Conservation (phyloP, 1,140 invertebrate species). For the Drosophila kepulauana region DNA sequence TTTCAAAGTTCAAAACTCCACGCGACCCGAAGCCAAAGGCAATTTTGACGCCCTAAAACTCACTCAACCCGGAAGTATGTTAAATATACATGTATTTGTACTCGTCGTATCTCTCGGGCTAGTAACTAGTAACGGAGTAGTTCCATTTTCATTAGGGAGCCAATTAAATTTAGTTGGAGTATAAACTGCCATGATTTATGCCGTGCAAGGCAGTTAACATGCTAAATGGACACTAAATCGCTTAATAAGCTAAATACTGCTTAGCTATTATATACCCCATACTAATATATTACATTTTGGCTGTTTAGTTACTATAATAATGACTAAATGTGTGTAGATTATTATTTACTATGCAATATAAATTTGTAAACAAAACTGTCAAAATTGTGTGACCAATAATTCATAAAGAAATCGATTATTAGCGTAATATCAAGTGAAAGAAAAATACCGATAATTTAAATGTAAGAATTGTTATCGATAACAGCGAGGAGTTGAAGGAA, state of each 20-base stretch:
- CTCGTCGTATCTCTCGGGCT: neutral
- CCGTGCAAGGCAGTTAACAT: neutral
- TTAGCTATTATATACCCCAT: neutral
- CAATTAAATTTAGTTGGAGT: constrained; percentile 4
- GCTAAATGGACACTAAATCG: constrained; percentile 2
- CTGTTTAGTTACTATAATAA: too few species aligned
- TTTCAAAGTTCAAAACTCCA: constrained; percentile 39
- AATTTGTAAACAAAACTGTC: too few species aligned
- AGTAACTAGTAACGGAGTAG: neutral
- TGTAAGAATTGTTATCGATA: too few species aligned
- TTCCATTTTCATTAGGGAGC: constrained; percentile 19
- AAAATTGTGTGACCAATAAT: too few species aligned
- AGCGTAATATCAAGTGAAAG: too few species aligned
- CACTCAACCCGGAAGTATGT: constrained; percentile 49
- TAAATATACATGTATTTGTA: neutral
- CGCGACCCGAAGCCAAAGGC: constrained; percentile 28
- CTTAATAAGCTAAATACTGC: neutral
- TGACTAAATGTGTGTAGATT: too few species aligned
- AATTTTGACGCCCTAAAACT: constrained; percentile 22
- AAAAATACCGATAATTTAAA: too few species aligned
- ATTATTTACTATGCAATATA: too few species aligned
- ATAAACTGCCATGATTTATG: constrained; percentile 22
- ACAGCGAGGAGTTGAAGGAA: too few species aligned
- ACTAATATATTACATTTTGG: neutral
- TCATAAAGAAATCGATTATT: too few species aligned